Base-by-base conservation (phyloP, 2,113 vertebrate species). In the Aix galericulata region DNA sequence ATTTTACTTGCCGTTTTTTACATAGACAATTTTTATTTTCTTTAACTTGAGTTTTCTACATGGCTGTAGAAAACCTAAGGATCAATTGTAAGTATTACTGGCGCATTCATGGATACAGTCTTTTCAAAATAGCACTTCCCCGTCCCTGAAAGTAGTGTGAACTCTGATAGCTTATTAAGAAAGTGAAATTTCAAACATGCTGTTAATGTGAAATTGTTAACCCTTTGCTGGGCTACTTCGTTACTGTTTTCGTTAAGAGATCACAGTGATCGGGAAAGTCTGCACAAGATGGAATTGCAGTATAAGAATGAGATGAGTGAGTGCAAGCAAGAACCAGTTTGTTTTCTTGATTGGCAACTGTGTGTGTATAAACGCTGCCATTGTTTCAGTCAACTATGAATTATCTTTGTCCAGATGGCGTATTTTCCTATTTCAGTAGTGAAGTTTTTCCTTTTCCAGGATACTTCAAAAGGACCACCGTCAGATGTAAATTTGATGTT, bases 61-160 rank as follows among this genome's bases (percentile, higher is more conserved):
- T 99, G 99, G 99, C 86, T 99, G 98, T 96, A 98, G 99, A 85
- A 99, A 99, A 98, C 99, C 99, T 36, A 99, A 99, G 97, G 99
- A 99, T 97, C 99, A 99, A 94, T 62, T 98, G 99, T 99, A 98
- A 99, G 99, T 99, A 95, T 86, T 88, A 26, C 55, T 7, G 2
- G 72, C 76, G 12, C 4, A 40, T 75, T 82, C 46, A 31, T 56
- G 15, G 34, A 42, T 74, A 34, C 36, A 20, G 1, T 53, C 9
- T 55, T 84, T 78, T 69, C 4, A 3, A 62, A 76, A 73, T 63
- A 17, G 12, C 0, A 0, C 36, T 44, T 21, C 46, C 20, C 46
- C 10, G 2, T 46, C 27, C 23, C 38, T 44, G 29, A 26, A 68
- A 87, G 27, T 75, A 34, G 9, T 56, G 11, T 69, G 23, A 62